phyloP scores from a whole-genome alignment of 2,797 vertebrate species.

The Atherinosoma microstoma region DNA sequence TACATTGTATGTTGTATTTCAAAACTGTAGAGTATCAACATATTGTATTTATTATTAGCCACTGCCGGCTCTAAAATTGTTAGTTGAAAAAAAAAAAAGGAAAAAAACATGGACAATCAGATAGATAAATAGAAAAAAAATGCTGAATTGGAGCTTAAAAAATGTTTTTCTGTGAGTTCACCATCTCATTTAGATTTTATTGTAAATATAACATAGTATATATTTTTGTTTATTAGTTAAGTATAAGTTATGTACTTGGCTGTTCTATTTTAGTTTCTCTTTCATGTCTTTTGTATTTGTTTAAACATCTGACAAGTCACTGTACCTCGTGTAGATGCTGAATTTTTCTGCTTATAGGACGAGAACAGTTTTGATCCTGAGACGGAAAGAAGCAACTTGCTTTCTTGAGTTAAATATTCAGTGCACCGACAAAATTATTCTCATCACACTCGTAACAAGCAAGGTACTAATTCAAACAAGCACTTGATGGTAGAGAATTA shows the following conservation, averaged over 20 bases:
- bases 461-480: conserved; percentile 72
- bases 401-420: conserved; percentile 62
- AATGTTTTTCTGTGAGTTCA: conserved; percentile 85
- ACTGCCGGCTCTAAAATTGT: conserved; percentile 93
- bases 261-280: conserved; percentile 74
- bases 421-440: conserved; percentile 37
- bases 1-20: conserved; percentile 87
- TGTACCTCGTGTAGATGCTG: conserved; percentile 92
- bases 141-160: conserved; percentile 85
- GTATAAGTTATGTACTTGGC: conserved; percentile 97
- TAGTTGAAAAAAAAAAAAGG: conserved; percentile 66
- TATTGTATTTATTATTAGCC: conserved; percentile 99
- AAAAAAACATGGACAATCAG: conserved; percentile 90
- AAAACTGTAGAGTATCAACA: conserved; percentile 87
- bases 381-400: conserved; percentile 78
- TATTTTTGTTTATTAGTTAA: conserved; percentile 98
- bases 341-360: conserved; percentile 81
- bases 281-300: conserved; percentile 83
- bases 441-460: conserved; percentile 40
- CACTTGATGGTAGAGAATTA: conserved; percentile 69
- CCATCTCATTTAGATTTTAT: conserved; percentile 93
- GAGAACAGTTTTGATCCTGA: conserved; percentile 81
- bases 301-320: conserved; percentile 90
- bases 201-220: conserved; percentile 99
- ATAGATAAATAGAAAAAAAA: conserved; percentile 51